Base-by-base conservation (phyloP, 2,113 vertebrate genomes). In the Talpa occidentalis region DNA sequence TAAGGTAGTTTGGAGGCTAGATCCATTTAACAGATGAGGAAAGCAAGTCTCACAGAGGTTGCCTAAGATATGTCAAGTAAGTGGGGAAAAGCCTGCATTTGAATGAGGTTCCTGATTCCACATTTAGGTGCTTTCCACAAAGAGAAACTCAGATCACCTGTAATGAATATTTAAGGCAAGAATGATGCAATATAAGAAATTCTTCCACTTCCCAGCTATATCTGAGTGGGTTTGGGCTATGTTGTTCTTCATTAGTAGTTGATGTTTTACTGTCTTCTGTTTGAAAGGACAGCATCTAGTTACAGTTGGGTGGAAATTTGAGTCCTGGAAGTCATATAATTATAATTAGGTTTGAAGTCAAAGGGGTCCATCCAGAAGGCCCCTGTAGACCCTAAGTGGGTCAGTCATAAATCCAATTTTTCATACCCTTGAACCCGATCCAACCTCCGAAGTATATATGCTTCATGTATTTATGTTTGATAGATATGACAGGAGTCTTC, bases 111-210 rank as follows among this genome's bases (percentile, higher is more conserved):
- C 80, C 42, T 62, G 26, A 59, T 73, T 81, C 49, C 70, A 92
- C 62, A 40, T 83, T 69, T 16, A 62, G 40, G 42, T 74, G 54
- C n/a, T 76, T 64, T 74, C 37, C 24, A 44, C 22, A 35, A 88
- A 90, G 59, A 83, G 35, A 91, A 69, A 80, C 30, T 26, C 56
- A 60, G 6, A 42, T 82, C 30, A 47, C 60, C 42, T 54, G 15
- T 37, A 77, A 1, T 84, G 28, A 47, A 35, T 80, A 80, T 89
- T 22, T 60, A 74, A 74, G 67, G 52, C 83, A 74, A 64, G 62
- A 91, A 84, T 70, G 37, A 42, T 59, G 56, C 64, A 90, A 59
- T 47, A n/a, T 16, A 67, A 91, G 74, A 92, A 79, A 67, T 69
- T 56, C 62, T 62, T 79, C 21, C 49, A 9, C 44, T 88, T 84